phyloP scores from a whole-genome alignment of 2,797 vertebrate genomes.

The Hybognathus amarus region DNA sequence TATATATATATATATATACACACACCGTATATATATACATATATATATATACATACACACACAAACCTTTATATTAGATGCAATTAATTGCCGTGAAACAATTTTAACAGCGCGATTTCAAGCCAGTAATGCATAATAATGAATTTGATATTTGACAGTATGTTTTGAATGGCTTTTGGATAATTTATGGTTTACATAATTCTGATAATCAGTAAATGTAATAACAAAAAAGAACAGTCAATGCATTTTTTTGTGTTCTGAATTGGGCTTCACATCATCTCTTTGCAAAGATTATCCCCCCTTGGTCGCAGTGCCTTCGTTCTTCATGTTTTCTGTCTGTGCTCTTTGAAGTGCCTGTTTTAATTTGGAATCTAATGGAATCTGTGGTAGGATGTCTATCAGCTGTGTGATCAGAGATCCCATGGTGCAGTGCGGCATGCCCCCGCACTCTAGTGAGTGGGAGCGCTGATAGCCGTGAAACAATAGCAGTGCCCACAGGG shows the following conservation, averaged over 20 bases:
- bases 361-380: slow-evolving; percentile 83
- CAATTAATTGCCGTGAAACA: not conserved
- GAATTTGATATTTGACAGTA: not conserved
- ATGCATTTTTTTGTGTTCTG: slow-evolving; percentile 26
- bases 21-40: too few species aligned
- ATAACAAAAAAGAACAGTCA: not conserved
- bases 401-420: slow-evolving; percentile 78
- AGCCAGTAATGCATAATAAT: not conserved
- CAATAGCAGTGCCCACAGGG: slow-evolving; percentile 71
- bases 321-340: slow-evolving; percentile 70
- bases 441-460: slow-evolving; percentile 77
- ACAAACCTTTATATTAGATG: too few species aligned
- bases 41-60: too few species aligned
- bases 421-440: slow-evolving; percentile 73
- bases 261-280: slow-evolving; percentile 72
- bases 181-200: too few species aligned
- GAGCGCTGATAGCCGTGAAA: slow-evolving; percentile 79
- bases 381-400: slow-evolving; percentile 77
- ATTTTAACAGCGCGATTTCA: not conserved
- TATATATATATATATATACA: too few species aligned
- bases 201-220: not conserved
- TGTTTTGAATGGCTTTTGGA: not conserved
- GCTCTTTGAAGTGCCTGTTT: slow-evolving; percentile 81
- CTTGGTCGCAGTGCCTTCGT: slow-evolving; percentile 68
- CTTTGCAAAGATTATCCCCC: slow-evolving; percentile 69